Conservation (phyloP, 2,113 vertebrate species). For the Stercorarius parasiticus region DNA sequence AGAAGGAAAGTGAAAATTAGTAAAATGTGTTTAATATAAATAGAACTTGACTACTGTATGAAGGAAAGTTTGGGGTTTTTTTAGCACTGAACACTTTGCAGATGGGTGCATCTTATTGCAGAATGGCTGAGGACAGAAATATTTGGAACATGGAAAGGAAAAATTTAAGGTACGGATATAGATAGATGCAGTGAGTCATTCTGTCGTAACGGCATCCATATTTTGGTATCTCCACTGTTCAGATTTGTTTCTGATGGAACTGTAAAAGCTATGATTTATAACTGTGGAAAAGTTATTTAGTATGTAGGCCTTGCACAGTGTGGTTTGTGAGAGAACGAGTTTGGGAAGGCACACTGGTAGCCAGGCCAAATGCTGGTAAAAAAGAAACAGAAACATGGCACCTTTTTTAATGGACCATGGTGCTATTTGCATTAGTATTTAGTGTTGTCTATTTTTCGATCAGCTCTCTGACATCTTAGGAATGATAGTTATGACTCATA, state of each 20-base stretch:
- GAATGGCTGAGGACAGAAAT: background rate
- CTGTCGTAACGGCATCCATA: background rate
- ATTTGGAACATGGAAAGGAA: background rate
- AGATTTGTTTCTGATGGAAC: background rate
- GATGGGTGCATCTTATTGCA: slow-evolving; percentile 6
- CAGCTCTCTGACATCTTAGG: background rate
- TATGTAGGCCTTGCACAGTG: background rate
- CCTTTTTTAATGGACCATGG: background rate
- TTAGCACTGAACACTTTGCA: slow-evolving; percentile 9
- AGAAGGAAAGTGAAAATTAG: slow-evolving; percentile 67
- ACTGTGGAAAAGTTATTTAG: background rate
- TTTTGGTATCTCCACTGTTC: background rate
- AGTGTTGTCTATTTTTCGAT: background rate
- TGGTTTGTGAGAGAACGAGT: background rate
- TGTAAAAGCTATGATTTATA: background rate
- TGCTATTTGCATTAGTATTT: background rate
- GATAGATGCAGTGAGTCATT: background rate
- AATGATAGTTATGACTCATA: background rate
- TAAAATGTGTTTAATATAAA: slow-evolving; percentile 55
- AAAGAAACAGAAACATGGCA: background rate
- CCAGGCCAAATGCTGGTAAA: background rate
- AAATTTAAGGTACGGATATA: background rate
- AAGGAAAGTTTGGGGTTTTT: background rate
- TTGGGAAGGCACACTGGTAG: background rate
- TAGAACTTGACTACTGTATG: slow-evolving; percentile 37